A percentile compares a stretch with the other conserved stretches of the same genome.
Evolutionary conservation across 2,797 vertebrate genomes (phyloP).

Genomic region (Pteronotus mesoamericanus): DNA sequence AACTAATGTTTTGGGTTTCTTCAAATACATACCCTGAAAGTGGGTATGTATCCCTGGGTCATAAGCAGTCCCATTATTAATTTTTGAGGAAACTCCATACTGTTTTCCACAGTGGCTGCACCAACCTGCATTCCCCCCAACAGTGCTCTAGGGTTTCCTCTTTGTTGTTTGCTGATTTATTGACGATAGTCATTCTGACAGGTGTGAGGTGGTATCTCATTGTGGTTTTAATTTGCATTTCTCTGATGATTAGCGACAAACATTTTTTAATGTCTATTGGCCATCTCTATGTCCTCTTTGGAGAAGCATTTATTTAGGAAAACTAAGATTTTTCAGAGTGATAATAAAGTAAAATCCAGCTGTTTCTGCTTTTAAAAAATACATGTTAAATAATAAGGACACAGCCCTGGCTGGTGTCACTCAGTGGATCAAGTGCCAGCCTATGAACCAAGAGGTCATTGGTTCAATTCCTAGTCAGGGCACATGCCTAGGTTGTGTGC

Average conservation of each 20-base stretch:
- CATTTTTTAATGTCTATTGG: neutral
- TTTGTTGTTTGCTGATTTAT: neutral
- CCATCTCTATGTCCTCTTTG: neutral
- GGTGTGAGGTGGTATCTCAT: neutral
- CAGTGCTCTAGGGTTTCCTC: neutral
- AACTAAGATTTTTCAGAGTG: neutral
- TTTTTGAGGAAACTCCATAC: neutral
- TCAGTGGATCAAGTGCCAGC: too few relatives aligned
- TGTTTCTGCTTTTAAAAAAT: neutral
- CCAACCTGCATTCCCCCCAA: neutral
- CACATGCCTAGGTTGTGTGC: too few relatives aligned
- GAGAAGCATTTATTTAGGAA: neutral
- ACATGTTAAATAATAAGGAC: neutral
- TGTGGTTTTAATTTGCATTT: neutral
- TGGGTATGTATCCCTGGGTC: neutral
- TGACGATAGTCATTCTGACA: neutral
- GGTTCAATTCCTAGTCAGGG: too few relatives aligned
- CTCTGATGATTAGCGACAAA: neutral
- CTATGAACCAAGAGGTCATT: too few relatives aligned
- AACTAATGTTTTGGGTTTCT: neutral
- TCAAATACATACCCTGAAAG: neutral
- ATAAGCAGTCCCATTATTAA: neutral
- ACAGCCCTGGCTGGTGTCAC: too few relatives aligned
- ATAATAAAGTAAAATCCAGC: slow-evolving; percentile 2
- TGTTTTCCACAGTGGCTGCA: neutral